These are phyloP conservation scores for Suricata suricatta DNA, from an alignment of 2,113 vertebrate genomes.

Conservation along the genomic window DNA sequence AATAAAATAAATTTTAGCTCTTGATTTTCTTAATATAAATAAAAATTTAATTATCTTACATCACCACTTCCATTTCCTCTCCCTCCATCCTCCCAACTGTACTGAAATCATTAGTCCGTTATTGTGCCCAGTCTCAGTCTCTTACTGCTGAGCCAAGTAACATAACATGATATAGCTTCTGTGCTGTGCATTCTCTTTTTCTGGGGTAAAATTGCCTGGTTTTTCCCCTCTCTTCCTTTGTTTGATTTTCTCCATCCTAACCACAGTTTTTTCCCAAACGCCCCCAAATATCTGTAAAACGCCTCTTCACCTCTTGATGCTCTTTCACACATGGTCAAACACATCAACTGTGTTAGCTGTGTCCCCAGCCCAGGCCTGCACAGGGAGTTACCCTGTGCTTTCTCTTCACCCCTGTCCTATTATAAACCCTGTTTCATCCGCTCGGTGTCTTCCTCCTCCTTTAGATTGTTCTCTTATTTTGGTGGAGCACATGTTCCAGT, in stretches of 20 bases:
- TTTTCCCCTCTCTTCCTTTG: background rate
- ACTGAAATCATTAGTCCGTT: background rate
- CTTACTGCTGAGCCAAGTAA: background rate
- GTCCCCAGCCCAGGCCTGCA: background rate
- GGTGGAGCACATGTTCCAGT: background rate
- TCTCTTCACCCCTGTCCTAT: background rate
- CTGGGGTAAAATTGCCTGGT: background rate
- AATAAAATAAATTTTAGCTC: background rate
- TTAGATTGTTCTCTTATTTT: background rate
- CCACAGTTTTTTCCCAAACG: background rate
- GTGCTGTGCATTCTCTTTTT: background rate
- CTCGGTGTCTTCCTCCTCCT: background rate
- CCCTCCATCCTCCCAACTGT: background rate
- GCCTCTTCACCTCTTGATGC: background rate
- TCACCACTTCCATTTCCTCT: background rate
- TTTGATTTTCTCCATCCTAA: background rate
- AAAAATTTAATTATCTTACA: background rate
- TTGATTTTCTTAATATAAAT: background rate
- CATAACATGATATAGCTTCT: background rate
- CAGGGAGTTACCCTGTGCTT: background rate
- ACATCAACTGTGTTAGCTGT: background rate
- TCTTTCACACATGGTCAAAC: background rate
- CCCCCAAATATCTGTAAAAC: background rate
- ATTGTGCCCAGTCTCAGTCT: background rate
- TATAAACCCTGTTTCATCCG: background rate